Base-by-base conservation (phyloP, 2,797 vertebrate species). In the Pelobates cultripes region DNA sequence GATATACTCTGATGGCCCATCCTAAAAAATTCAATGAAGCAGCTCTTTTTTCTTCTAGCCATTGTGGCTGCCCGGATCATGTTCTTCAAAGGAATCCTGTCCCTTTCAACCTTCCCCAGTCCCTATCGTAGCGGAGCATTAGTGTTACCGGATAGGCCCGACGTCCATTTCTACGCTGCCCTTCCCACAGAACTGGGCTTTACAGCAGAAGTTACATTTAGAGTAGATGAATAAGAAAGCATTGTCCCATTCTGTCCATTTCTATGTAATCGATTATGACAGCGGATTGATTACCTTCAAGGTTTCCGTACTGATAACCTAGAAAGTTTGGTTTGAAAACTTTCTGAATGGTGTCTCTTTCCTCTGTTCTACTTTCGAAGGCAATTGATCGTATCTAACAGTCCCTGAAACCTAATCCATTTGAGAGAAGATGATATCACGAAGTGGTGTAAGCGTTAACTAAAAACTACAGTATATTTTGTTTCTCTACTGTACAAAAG, bases 101-200 rank as follows among this genome's bases (percentile, higher is more conserved):
- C 89, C 90, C 75, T 0, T 87, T 89, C 79, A 84, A 87, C 6
- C 6, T 88, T 53, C 84, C 85, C 81, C 74, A 85, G 88, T 89
- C 90, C 88, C 68, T 91, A 90, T 90, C 89, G 86, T 84, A 83
- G 83, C 83, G 85, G 88, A 90, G 73, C 90, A 88, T 91, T 91
- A 90, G 85, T 1, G 92, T 91, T 85, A 93, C 89, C 85, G 57
- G 91, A 93, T 91, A 91, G 91, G 89, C 77, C 70, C 76, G 77
- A 2, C 86, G 84, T 90, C 88, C 89, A 88, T 84, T 85, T 87
- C 82, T 76, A 86, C 82, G 85, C 86, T 83, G 84, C 81, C 87
- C 88, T 90, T 90, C 87, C 83, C 1, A 53, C 75, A 1, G 0
- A 85, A 84, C 87, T 86, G 83, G 70, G 61, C 86, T 87, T 85